Base-by-base conservation (phyloP, 2,113 vertebrate species). In the Rhinopomastus cyanomelas region DNA sequence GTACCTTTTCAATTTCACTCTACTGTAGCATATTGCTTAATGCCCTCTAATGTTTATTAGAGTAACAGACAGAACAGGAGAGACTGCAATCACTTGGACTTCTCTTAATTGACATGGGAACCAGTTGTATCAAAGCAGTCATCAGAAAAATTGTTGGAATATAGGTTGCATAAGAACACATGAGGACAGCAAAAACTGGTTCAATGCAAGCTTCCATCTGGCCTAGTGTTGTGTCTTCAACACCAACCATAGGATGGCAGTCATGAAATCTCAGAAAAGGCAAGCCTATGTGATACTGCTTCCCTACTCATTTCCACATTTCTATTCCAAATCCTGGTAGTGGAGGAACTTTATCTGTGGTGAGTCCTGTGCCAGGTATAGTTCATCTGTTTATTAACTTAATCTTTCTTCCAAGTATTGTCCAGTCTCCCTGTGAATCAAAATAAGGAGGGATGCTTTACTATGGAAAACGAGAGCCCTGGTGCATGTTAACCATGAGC, bases 271-370 rank as follows among this genome's bases (percentile, higher is more conserved):
- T 73, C 61, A 1, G 30, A 53, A 22, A 68, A 46, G 11, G 16
- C 25, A 59, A n/a, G 6, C 6, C 10, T 74, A 30, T 34, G 13
- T 34, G 27, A 51, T 51, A 48, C 44, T 37, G 5, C 6, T 71
- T 57, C 30, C 4, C 12, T 51, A 16, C 13, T 66, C 44, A 18
- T 16, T 46, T 66, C 66, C 32, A 34, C 23, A 73, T 5, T 53
- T 14, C 11, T 39, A 16, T 32, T 7, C 19, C 13, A 66, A 27
- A 5, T 78, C 20, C 14, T 14, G 16, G 11, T 13, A 21, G 17
- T 18, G 46, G 20, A 21, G 14, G 39, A 8, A 32, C 65, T 57
- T 6, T 7, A 5, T 37, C 42, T 36, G 1, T 0, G 2, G 5
- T 4, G 6, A 11, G 23, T 46, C 36, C 36, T 46, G 8, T 18